A percentile compares a stretch with the other conserved stretches of the same genome.
These are phyloP conservation scores for Acleris cristana DNA, from an alignment of 2,888 invertebrate genomes.

Conservation along the genomic window DNA sequence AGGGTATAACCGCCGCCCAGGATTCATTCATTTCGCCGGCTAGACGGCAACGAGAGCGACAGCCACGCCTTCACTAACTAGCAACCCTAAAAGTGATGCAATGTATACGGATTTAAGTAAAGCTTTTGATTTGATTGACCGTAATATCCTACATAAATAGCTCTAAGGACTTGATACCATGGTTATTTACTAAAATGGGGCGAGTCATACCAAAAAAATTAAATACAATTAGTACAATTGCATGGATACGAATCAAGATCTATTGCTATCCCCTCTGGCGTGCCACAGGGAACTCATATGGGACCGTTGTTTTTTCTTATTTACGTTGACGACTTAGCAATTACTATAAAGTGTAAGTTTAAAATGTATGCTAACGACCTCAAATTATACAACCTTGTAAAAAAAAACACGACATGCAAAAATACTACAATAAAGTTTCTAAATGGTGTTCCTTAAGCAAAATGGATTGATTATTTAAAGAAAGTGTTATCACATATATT, in stretches of 20 bases:
- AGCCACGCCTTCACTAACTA: no score
- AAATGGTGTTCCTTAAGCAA: no score
- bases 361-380: neutral
- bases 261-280: neutral
- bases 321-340: neutral
- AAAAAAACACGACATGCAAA: no score
- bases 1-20: no score
- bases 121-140: neutral
- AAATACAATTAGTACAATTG: neutral
- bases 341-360: neutral
- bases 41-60: no score
- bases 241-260: neutral
- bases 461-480: no score
- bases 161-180: neutral
- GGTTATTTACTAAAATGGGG: neutral
- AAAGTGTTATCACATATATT: no score
- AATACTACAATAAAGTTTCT: no score
- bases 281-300: neutral
- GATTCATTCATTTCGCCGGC: no score
- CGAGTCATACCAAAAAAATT: neutral
- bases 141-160: neutral
- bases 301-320: neutral
- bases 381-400: neutral
- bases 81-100: neutral
- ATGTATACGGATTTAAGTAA: neutral